A percentile compares a stretch with the other conserved stretches of the same genome.
These are phyloP conservation scores for Chloebia gouldiae DNA, from an alignment of 2,113 vertebrate genomes.

Conservation along the genomic window DNA sequence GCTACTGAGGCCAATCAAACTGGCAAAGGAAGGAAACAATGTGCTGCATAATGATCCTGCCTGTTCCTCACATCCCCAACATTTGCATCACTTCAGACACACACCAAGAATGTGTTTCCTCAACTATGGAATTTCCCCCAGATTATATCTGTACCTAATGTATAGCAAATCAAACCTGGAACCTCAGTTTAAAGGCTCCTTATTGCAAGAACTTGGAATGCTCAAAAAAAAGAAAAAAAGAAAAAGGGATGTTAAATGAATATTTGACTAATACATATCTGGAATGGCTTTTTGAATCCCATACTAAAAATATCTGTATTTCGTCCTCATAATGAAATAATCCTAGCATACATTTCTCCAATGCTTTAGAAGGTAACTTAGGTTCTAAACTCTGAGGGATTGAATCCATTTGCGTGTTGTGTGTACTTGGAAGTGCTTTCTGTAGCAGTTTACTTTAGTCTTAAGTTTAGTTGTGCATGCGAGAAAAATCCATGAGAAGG, in stretches of 20 bases:
- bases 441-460: background rate
- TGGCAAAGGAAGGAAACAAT: background rate
- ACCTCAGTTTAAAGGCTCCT: background rate
- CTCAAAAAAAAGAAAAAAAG: background rate
- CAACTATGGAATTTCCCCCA: background rate
- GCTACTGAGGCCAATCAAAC: background rate
- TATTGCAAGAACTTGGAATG: background rate
- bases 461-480: background rate
- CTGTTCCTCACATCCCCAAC: background rate
- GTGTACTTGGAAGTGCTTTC: background rate
- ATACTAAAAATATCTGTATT: background rate
- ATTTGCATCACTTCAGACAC: background rate
- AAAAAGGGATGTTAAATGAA: background rate
- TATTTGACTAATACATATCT: background rate
- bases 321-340: background rate
- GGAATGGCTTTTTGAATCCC: background rate
- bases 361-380: background rate
- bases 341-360: background rate
- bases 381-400: background rate
- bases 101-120: background rate
- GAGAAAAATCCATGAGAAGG: background rate
- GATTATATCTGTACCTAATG: background rate
- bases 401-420: accelerated
- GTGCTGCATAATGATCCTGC: background rate
- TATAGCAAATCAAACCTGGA: background rate